Percentiles rank a stretch among this genome's conserved stretches.
Evolutionary conservation across 1,140 invertebrate species (phyloP).

Genomic region (Trachelipus rathkii): DNA sequence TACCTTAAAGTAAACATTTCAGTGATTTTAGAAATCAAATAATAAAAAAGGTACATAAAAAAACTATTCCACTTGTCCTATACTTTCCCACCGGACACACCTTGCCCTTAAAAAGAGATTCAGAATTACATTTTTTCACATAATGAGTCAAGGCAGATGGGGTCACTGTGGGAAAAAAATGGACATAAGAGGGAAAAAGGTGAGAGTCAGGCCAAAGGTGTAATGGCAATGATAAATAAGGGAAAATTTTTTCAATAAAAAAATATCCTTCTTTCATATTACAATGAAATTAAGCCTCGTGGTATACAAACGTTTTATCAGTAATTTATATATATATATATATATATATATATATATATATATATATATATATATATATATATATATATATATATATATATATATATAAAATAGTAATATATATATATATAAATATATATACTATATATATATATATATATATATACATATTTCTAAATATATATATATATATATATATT

Average conservation of each 20-base stretch:
- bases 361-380: constrained; percentile 25
- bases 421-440: constrained; percentile 22
- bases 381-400: constrained; percentile 21
- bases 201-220: not conserved
- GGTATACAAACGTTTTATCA: not conserved
- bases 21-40: not conserved
- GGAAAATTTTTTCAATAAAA: not conserved
- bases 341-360: constrained; percentile 25
- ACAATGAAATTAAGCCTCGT: constrained; percentile 4
- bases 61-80: not conserved
- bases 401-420: constrained; percentile 15
- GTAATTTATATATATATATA: constrained; percentile 17
- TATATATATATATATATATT: constrained; percentile 20
- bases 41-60: not conserved
- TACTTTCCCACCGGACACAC: not conserved
- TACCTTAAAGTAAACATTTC: constrained; percentile 6
- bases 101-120: not conserved
- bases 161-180: constrained; percentile 10
- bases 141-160: not conserved
- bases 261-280: not conserved
- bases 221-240: constrained; percentile 6
- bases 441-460: constrained; percentile 19
- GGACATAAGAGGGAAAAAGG: not conserved
- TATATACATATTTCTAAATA: constrained; percentile 19
- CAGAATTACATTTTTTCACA: not conserved